These are phyloP conservation scores for Corythaixoides concolor DNA, from an alignment of 2,113 vertebrate genomes.

Conservation along the genomic window DNA sequence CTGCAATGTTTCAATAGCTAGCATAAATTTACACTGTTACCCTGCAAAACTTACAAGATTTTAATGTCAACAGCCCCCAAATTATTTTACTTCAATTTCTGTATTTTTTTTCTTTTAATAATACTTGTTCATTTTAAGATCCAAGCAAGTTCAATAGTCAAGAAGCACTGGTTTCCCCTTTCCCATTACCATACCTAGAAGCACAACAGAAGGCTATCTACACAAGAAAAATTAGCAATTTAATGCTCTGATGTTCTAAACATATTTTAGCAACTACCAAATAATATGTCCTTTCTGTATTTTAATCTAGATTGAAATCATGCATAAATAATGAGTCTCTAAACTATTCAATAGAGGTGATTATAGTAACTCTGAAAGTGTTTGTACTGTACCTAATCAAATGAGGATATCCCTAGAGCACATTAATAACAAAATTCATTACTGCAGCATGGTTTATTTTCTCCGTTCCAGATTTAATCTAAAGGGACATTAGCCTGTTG, in stretches of 20 bases:
- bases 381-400: constrained; percentile 11
- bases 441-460: background rate
- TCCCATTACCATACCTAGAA: background rate
- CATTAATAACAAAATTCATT: constrained; percentile 5
- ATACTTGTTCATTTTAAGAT: background rate
- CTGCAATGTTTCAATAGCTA: background rate
- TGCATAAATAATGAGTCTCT: background rate
- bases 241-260: background rate
- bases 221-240: background rate
- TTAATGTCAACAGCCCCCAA: background rate
- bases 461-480: background rate
- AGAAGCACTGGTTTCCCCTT: background rate
- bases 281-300: background rate
- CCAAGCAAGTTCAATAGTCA: background rate
- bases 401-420: background rate
- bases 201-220: background rate
- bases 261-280: background rate
- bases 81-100: background rate
- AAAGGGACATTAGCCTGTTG: background rate
- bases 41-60: background rate
- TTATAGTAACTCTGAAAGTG: background rate
- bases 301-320: background rate
- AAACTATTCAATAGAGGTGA: background rate
- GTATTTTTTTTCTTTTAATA: background rate
- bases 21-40: background rate